Conservation (phyloP, 2,888 invertebrate genomes). For the Conchocele bisecta region DNA sequence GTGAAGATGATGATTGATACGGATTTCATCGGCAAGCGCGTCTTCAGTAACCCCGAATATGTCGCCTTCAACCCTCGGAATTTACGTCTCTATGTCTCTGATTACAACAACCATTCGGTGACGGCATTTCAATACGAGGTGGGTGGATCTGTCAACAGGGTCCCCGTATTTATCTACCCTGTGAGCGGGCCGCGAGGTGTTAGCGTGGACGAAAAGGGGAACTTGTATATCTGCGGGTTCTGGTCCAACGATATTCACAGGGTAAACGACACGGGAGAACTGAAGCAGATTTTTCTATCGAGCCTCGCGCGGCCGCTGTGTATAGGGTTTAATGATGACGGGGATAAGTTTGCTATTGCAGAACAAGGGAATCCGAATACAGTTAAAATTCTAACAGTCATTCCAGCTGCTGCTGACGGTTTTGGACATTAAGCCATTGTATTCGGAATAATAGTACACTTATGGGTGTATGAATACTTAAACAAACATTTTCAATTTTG, state of each 20-base stretch:
- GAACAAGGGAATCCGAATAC: slow-evolving; percentile 55
- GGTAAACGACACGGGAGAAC: slow-evolving; percentile 39
- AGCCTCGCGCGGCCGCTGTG: slow-evolving; percentile 41
- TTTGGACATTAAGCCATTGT: too few species aligned
- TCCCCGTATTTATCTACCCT: slow-evolving; percentile 48
- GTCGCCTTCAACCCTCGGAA: slow-evolving; percentile 44
- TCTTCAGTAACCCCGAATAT: slow-evolving; percentile 56
- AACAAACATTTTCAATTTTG: too few species aligned
- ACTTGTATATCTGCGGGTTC: slow-evolving; percentile 51
- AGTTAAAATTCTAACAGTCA: slow-evolving; percentile 46
- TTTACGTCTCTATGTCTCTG: slow-evolving; percentile 42
- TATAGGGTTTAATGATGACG: slow-evolving; percentile 43
- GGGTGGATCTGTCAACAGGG: slow-evolving; percentile 49
- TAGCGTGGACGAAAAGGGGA: slow-evolving; percentile 42
- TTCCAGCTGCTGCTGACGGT: slow-evolving; percentile 37
- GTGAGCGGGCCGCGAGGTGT: slow-evolving; percentile 57
- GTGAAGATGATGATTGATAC: slow-evolving; percentile 59
- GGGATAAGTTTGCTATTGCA: slow-evolving; percentile 46
- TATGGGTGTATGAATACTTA: too few species aligned
- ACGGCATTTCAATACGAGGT: slow-evolving; percentile 47
- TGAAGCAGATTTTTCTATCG: slow-evolving; percentile 46
- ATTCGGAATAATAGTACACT: too few species aligned
- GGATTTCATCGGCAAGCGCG: slow-evolving; percentile 54
- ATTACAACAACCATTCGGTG: slow-evolving; percentile 57
- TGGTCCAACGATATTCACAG: slow-evolving; percentile 61